Evolutionary conservation across 2,113 vertebrate species (phyloP), one percentile per base, ranked within the genome.

Genomic region (Mus musculus): DNA sequence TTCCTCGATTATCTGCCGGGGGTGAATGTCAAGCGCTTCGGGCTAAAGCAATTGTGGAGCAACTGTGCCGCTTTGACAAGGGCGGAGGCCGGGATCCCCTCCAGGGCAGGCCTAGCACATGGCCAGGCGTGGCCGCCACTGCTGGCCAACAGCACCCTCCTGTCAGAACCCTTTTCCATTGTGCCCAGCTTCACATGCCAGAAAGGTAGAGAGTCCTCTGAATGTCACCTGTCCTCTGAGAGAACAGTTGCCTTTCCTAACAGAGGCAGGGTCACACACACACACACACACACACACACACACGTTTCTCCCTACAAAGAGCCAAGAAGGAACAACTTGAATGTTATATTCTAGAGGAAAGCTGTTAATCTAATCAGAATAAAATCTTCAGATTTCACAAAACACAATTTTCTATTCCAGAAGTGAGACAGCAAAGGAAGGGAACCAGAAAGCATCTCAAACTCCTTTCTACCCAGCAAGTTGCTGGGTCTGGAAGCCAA

Each of bases 1-100:
- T 99, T 99, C 99, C 99, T 99, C 99, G 99, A 99, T 99, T 99
- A 99, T 99, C 99, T 99, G 99, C 99, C 98, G 98, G 97, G 99
- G 99, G 98, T 98, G 99, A 99, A 99, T 99, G 99, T 99, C 99
- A 99, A 99, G 98, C 93, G 99, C 99, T 99, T 97, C 98, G 36
- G 99, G 99, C 99, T 98, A 98, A 99, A 99, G 99, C 98, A 99
- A 98, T 98, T 98, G 98, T 97, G 98, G 98, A 98, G 97, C 59
- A 93, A 96, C 97, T 90, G 94, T 96, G 98, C 96, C 96, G 98
- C 97, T 98, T 94, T 97, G 94, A 98, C 98, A 97, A 98, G 96
- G 88, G 93, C 78, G 33, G 67, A 81, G 94, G 94, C 96, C 90
- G 88, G 96, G 98, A 67, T 95, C 98, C 96, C 86, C 96, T 85